Evolutionary conservation across 1,140 invertebrate species (phyloP).

Genomic region (Chlorops oryzae): DNA sequence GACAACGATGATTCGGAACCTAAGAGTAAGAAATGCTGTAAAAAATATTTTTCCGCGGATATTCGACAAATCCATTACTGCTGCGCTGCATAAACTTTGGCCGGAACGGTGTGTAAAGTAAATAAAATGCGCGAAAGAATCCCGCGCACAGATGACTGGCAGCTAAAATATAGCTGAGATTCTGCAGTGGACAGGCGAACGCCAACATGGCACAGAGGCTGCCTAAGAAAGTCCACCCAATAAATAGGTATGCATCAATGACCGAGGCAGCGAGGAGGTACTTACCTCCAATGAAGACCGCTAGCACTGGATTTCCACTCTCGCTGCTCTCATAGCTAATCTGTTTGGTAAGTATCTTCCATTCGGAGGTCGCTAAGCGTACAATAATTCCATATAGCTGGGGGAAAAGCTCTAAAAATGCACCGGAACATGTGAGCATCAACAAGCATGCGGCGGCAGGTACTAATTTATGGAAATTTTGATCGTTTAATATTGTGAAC

Average conservation of each 20-base stretch:
- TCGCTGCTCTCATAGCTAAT: slow-evolving; percentile 59
- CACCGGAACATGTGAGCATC: slow-evolving; percentile 54
- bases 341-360: slow-evolving; percentile 57
- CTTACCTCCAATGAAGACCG: slow-evolving; percentile 59
- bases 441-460: slow-evolving; percentile 57
- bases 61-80: slow-evolving; percentile 18
- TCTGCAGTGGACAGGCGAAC: slow-evolving; percentile 57
- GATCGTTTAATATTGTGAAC: slow-evolving; percentile 56
- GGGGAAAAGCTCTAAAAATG: slow-evolving; percentile 58
- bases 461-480: slow-evolving; percentile 56
- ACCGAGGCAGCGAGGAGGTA: too few species aligned
- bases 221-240: slow-evolving; percentile 45
- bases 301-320: slow-evolving; percentile 60
- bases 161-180: slow-evolving; percentile 39
- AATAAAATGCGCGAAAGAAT: slow-evolving; percentile 35
- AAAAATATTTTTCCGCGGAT: not conserved
- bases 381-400: slow-evolving; percentile 55
- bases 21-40: slow-evolving; percentile 9
- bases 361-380: slow-evolving; percentile 56
- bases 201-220: slow-evolving; percentile 60
- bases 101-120: slow-evolving; percentile 36
- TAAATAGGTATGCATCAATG: too few species aligned
- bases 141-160: slow-evolving; percentile 34
- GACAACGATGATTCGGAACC: slow-evolving; percentile 30
- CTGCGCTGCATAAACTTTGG: slow-evolving; percentile 40